These are phyloP conservation scores for Physeter macrocephalus DNA, from an alignment of 2,113 vertebrate genomes.

Conservation along the genomic window DNA sequence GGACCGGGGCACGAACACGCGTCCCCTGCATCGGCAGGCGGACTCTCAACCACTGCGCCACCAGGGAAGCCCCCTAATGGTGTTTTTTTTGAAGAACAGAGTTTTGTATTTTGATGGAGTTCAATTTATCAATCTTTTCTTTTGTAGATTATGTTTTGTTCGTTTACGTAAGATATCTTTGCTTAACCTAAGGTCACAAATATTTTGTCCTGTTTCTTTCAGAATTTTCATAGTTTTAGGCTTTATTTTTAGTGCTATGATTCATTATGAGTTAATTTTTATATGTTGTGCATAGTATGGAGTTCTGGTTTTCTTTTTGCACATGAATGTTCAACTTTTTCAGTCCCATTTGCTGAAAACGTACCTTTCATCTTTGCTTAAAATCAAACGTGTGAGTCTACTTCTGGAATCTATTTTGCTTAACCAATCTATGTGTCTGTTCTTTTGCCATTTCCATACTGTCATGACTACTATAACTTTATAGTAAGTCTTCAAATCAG, in stretches of 20 bases:
- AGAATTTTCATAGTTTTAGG: neutral
- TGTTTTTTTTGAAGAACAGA: neutral
- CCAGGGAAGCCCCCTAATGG: too few relatives aligned
- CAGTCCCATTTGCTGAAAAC: neutral
- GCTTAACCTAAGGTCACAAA: neutral
- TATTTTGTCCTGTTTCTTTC: neutral
- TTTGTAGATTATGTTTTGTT: conserved; percentile 12
- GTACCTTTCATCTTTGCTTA: neutral
- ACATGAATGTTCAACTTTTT: neutral
- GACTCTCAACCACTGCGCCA: too few relatives aligned
- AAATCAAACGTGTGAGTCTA: neutral
- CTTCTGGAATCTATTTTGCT: neutral
- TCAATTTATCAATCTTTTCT: neutral
- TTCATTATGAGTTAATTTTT: neutral
- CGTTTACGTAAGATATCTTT: neutral
- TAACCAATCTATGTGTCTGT: neutral
- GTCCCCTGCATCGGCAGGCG: too few relatives aligned
- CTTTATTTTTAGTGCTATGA: neutral
- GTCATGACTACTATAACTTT: neutral
- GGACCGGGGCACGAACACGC: too few relatives aligned
- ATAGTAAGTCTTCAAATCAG: neutral
- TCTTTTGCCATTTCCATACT: neutral
- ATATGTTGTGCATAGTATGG: neutral
- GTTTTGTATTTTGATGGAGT: neutral
- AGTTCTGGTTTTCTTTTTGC: neutral